A percentile compares a stretch with the other conserved stretches of the same genome.
phyloP scores from a whole-genome alignment of 1,140 invertebrate genomes.

The Pomacea maculata region DNA sequence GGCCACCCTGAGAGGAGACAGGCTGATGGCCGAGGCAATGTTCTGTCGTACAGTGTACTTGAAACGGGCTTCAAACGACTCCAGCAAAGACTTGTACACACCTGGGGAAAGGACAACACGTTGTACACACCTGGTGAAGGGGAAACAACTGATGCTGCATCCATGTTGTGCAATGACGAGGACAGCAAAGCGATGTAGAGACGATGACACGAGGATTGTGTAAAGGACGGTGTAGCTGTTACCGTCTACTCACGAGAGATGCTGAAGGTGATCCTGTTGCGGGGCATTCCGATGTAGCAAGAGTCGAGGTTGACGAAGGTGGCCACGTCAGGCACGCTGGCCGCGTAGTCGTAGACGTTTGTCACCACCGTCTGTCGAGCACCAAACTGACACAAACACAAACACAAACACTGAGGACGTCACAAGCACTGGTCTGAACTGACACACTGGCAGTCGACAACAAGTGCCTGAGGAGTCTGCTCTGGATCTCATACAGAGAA shows the following conservation, averaged over 20 bases:
- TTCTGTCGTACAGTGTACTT: conserved; percentile 8
- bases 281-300: conserved; percentile 8
- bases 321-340: not conserved
- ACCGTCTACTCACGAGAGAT: conserved; percentile 1
- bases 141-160: too few species aligned
- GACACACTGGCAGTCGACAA: not conserved
- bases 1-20: conserved; percentile 11
- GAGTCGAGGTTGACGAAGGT: conserved; percentile 12
- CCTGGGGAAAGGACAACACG: not conserved
- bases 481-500: not conserved
- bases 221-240: too few species aligned
- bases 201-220: too few species aligned
- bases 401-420: not conserved
- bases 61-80: conserved; percentile 4
- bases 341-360: conserved; percentile 11
- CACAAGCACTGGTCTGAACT: not conserved
- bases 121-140: too few species aligned
- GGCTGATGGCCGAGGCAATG: not conserved
- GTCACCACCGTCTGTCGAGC: conserved; percentile 11
- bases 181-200: too few species aligned
- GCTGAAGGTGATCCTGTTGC: conserved; percentile 3
- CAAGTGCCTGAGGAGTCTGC: not conserved
- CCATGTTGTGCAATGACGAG: too few species aligned
- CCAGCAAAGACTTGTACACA: conserved; percentile 2
- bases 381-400: conserved; percentile 2